phyloP scores from a whole-genome alignment of 2,888 invertebrate species.

The Chrysomela aeneicollis region DNA sequence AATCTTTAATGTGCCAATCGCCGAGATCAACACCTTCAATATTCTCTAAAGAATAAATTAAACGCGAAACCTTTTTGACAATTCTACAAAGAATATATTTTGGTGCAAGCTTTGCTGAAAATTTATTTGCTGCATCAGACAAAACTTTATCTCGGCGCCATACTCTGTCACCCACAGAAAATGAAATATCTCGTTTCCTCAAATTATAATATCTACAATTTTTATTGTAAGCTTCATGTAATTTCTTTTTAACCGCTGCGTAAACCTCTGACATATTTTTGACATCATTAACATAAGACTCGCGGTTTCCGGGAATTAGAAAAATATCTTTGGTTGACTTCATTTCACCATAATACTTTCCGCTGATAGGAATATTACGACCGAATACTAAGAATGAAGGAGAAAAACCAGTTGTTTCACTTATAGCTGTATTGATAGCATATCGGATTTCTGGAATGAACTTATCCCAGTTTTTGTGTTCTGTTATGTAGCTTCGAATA shows the following conservation, averaged over 20 bases:
- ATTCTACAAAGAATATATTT: conserved; percentile 2
- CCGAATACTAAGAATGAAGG: too few relatives aligned
- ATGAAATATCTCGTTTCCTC: conserved; percentile 18
- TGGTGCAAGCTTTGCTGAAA: conserved; percentile 30
- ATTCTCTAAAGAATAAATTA: neutral
- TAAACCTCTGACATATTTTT: conserved; percentile 17
- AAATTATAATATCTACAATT: conserved; percentile 19
- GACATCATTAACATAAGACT: neutral
- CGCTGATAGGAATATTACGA: too few relatives aligned
- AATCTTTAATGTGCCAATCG: neutral
- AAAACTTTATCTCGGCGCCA: too few relatives aligned
- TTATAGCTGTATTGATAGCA: conserved; percentile 45
- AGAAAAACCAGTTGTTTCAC: too few relatives aligned
- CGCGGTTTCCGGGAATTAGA: neutral
- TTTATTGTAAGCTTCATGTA: conserved; percentile 21
- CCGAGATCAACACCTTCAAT: neutral
- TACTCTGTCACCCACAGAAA: conserved; percentile 25
- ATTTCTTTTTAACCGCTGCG: conserved; percentile 11
- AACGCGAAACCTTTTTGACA: conserved; percentile 4
- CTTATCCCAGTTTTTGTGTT: conserved; percentile 42
- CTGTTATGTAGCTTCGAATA: conserved; percentile 42
- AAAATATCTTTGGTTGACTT: conserved; percentile 18
- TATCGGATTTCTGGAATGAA: conserved; percentile 42
- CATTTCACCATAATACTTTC: conserved; percentile 28
- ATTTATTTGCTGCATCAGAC: too few relatives aligned